Conservation (phyloP, 2,888 invertebrate genomes). For the Hyppa rectilinea region DNA sequence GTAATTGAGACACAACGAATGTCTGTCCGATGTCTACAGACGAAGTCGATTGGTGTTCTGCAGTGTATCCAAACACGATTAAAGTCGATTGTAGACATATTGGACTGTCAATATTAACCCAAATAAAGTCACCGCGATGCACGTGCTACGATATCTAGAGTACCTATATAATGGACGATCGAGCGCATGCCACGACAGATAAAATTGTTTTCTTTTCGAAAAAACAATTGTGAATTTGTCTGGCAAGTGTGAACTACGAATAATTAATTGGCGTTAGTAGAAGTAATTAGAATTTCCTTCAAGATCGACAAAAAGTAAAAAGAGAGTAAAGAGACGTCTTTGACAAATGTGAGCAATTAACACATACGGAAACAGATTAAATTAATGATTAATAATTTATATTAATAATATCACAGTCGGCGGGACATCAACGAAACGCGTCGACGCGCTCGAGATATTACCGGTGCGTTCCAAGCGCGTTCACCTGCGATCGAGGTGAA, state of each 20-base stretch:
- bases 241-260: slow-evolving; percentile 17
- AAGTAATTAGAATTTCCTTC: not conserved
- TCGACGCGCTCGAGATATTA: slow-evolving; percentile 64
- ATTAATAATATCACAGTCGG: slow-evolving; percentile 33
- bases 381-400: slow-evolving; percentile 35
- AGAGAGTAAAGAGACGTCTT: slow-evolving; percentile 4
- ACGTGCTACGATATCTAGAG: slow-evolving; percentile 13
- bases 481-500: slow-evolving; percentile 89
- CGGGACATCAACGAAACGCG: slow-evolving; percentile 63
- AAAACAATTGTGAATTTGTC: not conserved
- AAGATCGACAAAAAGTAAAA: slow-evolving; percentile 16
- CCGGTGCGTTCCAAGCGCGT: slow-evolving; percentile 78
- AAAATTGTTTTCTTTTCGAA: not conserved
- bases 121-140: slow-evolving; percentile 35
- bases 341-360: slow-evolving; percentile 48
- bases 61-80: slow-evolving; percentile 46
- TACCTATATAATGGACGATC: slow-evolving; percentile 14
- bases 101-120: slow-evolving; percentile 45
- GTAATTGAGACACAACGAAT: slow-evolving; percentile 45
- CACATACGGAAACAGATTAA: slow-evolving; percentile 29
- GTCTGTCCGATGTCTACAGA: slow-evolving; percentile 39
- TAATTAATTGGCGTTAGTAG: not conserved
- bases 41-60: slow-evolving; percentile 35
- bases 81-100: slow-evolving; percentile 43
- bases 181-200: slow-evolving; percentile 29